Evolutionary conservation across 2,888 invertebrate species (phyloP).

Genomic region (Pollenia labialis): DNA sequence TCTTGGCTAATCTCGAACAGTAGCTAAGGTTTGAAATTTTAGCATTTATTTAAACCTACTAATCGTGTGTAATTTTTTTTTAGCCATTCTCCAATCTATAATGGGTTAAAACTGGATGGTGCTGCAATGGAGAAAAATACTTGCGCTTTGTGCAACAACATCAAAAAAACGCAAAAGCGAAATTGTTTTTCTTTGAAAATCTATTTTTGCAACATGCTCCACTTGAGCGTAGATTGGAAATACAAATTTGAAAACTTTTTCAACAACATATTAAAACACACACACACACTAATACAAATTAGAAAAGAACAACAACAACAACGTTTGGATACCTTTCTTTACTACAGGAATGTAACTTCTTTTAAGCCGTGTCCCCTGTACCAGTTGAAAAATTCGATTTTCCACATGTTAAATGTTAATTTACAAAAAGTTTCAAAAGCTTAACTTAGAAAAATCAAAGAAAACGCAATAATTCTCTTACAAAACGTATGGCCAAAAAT

Average conservation of each 20-base stretch:
- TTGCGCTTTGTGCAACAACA: conserved; percentile 54
- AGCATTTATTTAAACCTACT: too few relatives aligned
- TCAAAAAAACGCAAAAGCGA: conserved; percentile 36
- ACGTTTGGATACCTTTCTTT: conserved; percentile 16
- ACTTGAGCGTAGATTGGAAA: conserved; percentile 47
- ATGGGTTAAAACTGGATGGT: conserved; percentile 60
- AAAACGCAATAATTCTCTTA: conserved; percentile 31
- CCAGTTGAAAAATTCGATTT: background rate
- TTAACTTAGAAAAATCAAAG: conserved; percentile 23
- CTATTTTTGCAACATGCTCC: conserved; percentile 54
- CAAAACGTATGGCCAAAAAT: conserved; percentile 59
- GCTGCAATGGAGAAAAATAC: conserved; percentile 54
- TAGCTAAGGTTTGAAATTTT: too few relatives aligned
- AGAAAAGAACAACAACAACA: background rate
- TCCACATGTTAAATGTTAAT: conserved; percentile 22
- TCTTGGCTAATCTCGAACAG: background rate
- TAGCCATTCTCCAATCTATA: conserved; percentile 30
- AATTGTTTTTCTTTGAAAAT: conserved; percentile 51
- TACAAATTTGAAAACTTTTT: conserved; percentile 33
- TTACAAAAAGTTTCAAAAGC: conserved; percentile 29
- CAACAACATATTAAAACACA: background rate
- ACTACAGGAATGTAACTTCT: background rate
- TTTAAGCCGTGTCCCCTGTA: background rate
- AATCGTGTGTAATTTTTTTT: background rate
- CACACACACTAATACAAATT: conserved; percentile 15